Evolutionary conservation across 2,797 vertebrate species (phyloP).

Genomic region (Spinibarbus caldwelli): DNA sequence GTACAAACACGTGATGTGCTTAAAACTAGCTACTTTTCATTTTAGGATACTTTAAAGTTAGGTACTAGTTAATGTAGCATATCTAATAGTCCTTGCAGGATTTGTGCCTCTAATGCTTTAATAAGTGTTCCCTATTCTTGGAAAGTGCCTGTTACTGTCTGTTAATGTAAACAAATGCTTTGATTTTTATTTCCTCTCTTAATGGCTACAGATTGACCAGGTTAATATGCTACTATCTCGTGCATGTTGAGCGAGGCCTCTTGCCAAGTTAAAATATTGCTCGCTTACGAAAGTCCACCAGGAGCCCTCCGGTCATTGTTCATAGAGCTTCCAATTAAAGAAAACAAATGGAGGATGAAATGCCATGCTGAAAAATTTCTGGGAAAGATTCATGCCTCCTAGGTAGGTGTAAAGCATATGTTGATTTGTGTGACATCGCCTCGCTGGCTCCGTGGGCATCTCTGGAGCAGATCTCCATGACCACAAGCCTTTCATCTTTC

Average conservation of each 20-base stretch:
- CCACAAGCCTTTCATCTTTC: slow-evolving; percentile 43
- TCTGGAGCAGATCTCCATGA: slow-evolving; percentile 42
- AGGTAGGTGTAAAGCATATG: slow-evolving; percentile 39
- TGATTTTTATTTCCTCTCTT: slow-evolving; percentile 2
- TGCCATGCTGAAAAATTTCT: slow-evolving; percentile 14
- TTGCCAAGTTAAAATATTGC: slow-evolving; percentile 39
- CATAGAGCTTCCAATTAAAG: slow-evolving; percentile 37
- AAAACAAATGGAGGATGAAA: slow-evolving; percentile 30
- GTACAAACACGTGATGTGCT: neutral
- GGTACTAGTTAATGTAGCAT: neutral
- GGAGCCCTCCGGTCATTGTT: slow-evolving; percentile 28
- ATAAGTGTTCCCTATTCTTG: neutral
- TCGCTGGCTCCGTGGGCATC: slow-evolving; percentile 21
- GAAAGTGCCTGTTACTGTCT: slow-evolving; percentile 8
- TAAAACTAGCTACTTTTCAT: neutral
- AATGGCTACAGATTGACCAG: slow-evolving; percentile 33
- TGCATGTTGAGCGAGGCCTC: slow-evolving; percentile 8
- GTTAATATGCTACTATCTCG: slow-evolving; percentile 15
- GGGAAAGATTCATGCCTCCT: slow-evolving; percentile 23
- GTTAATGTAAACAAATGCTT: slow-evolving; percentile 23
- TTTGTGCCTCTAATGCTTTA: neutral
- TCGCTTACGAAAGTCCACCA: neutral
- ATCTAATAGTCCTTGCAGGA: neutral
- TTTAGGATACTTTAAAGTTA: neutral
- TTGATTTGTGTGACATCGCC: slow-evolving; percentile 27